A percentile compares a stretch with the other conserved stretches of the same genome.
These are phyloP conservation scores for Phylloscopus trochilus DNA, from an alignment of 2,113 vertebrate genomes.

Conservation along the genomic window DNA sequence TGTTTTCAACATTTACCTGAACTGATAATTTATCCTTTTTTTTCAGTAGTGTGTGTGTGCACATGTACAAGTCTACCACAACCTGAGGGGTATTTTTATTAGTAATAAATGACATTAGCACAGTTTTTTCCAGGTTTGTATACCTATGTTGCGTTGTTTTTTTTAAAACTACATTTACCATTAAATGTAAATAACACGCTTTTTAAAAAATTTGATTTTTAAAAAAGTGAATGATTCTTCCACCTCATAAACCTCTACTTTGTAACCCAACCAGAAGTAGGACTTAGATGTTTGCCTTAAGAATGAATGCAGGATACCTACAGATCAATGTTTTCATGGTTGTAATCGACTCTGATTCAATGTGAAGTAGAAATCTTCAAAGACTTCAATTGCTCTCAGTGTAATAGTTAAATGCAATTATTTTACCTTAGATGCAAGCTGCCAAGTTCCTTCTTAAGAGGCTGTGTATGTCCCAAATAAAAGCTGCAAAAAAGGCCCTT, in stretches of 20 bases:
- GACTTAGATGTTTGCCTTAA: not conserved
- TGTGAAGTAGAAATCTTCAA: constrained; percentile 1
- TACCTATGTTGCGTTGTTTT: not conserved
- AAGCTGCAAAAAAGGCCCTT: not conserved
- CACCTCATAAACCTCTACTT: not conserved
- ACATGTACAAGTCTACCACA: not conserved
- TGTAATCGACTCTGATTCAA: not conserved
- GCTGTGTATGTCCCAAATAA: not conserved
- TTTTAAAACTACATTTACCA: not conserved
- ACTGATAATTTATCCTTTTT: not conserved
- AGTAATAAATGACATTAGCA: not conserved
- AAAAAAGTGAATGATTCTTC: not conserved
- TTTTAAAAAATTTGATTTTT: not conserved
- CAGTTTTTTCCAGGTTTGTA: not conserved
- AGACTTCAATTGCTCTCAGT: not conserved
- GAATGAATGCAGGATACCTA: not conserved
- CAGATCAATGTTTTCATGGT: not conserved
- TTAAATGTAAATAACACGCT: not conserved
- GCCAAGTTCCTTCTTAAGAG: constrained; percentile 5
- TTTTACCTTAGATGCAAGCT: not conserved
- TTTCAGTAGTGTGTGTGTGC: not conserved
- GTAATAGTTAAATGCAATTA: constrained; percentile 17
- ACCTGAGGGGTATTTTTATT: not conserved
- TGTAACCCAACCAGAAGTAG: not conserved
- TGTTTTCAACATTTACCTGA: not conserved